phyloP scores from a whole-genome alignment of 2,888 invertebrate genomes.

The Erebia aethiops region DNA sequence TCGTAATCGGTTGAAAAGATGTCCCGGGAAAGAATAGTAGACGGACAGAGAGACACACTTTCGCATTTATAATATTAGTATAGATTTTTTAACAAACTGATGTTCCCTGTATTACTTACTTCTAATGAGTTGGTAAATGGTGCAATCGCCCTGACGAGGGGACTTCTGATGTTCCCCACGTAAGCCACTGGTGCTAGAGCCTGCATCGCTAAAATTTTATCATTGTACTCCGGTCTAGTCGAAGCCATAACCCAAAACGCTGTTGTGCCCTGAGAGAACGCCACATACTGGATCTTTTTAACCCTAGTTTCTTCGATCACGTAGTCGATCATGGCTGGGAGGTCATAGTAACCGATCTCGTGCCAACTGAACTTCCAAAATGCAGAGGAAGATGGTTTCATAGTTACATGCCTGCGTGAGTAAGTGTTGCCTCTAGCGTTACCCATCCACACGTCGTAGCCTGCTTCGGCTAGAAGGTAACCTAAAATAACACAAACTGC shows the following conservation, averaged over 20 bases:
- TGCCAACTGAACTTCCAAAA: slow-evolving; percentile 87
- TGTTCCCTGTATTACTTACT: slow-evolving; percentile 58
- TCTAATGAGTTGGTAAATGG: slow-evolving; percentile 73
- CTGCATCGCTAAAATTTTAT: slow-evolving; percentile 82
- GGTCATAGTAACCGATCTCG: slow-evolving; percentile 88
- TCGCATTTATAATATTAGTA: too few relatives aligned
- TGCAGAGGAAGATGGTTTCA: slow-evolving; percentile 60
- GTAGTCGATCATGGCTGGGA: slow-evolving; percentile 90
- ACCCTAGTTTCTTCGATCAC: slow-evolving; percentile 80
- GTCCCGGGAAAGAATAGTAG: too few relatives aligned
- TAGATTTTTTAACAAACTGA: not conserved
- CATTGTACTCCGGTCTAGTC: slow-evolving; percentile 82
- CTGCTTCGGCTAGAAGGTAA: slow-evolving; percentile 86
- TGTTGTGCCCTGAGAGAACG: slow-evolving; percentile 88
- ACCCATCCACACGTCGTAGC: slow-evolving; percentile 93
- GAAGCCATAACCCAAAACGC: slow-evolving; percentile 84
- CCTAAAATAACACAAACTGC: slow-evolving; percentile 67
- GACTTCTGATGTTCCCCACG: slow-evolving; percentile 72
- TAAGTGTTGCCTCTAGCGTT: slow-evolving; percentile 93
- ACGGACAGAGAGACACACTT: too few relatives aligned
- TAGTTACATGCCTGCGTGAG: slow-evolving; percentile 83
- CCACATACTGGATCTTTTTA: slow-evolving; percentile 85
- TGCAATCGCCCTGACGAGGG: slow-evolving; percentile 73
- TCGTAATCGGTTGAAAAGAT: too few relatives aligned
- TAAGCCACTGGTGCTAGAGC: slow-evolving; percentile 85